Conservation (phyloP, 2,113 vertebrate genomes). For the Thermophis baileyi region DNA sequence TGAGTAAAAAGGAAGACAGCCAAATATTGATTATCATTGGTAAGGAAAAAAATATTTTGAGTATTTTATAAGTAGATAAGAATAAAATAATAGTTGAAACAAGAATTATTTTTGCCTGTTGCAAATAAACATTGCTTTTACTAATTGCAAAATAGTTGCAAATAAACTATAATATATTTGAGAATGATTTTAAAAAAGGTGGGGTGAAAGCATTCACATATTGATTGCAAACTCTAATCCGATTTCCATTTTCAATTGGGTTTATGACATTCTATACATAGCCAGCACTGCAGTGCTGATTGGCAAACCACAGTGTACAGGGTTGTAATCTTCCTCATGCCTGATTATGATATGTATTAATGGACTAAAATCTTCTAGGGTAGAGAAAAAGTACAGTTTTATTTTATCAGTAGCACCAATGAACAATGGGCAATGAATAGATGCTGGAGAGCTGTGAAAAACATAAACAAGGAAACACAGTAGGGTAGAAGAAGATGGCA, state of each 20-base stretch:
- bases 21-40: too few species aligned
- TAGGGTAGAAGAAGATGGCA: not conserved
- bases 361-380: not conserved
- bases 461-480: not conserved
- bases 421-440: not conserved
- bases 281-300: not conserved
- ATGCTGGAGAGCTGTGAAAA: not conserved
- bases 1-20: not conserved
- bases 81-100: not conserved
- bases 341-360: not conserved
- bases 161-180: not conserved
- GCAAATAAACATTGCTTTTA: not conserved
- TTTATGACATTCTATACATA: not conserved
- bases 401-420: not conserved
- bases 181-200: not conserved
- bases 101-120: too few species aligned
- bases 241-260: not conserved
- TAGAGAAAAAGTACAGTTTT: not conserved
- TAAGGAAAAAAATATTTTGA: not conserved
- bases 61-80: not conserved
- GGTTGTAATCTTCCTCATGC: not conserved
- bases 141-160: not conserved
- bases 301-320: not conserved
- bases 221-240: not conserved
- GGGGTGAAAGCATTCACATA: not conserved